A percentile compares a stretch with the other conserved stretches of the same genome.
Conservation (phyloP, 2,113 vertebrate genomes). For the Catharus bicknelli region DNA sequence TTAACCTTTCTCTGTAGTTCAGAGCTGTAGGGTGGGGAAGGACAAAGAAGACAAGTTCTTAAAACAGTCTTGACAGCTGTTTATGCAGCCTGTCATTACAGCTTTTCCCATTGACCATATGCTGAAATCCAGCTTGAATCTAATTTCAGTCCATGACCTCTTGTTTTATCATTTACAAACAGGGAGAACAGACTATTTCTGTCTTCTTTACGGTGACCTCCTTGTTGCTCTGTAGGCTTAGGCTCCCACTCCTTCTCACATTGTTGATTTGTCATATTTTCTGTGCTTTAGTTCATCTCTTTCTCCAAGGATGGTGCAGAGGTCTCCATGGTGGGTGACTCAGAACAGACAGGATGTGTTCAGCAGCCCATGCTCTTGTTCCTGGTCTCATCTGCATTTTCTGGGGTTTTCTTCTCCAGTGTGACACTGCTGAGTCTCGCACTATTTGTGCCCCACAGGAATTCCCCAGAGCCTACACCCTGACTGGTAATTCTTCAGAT, state of each 20-base stretch:
- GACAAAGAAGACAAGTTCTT: not conserved
- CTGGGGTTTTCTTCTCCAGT: not conserved
- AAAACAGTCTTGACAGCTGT: not conserved
- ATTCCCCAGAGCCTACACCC: not conserved
- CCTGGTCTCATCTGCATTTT: not conserved
- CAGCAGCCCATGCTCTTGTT: not conserved
- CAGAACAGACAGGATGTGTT: not conserved
- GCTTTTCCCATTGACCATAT: not conserved
- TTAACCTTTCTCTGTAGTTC: not conserved
- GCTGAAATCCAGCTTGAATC: not conserved
- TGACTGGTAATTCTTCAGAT: not conserved
- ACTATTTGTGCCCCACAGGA: not conserved
- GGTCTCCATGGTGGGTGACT: not conserved
- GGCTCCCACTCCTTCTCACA: not conserved
- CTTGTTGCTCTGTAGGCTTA: not conserved
- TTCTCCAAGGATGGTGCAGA: not conserved
- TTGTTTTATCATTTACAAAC: not conserved
- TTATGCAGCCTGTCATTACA: not conserved
- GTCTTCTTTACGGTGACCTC: not conserved
- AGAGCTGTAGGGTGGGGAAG: not conserved
- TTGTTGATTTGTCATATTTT: not conserved
- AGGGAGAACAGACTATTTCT: not conserved
- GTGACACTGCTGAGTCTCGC: not conserved
- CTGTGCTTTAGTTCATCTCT: not conserved
- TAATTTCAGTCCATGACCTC: not conserved